Conservation (phyloP, 1,140 invertebrate genomes). For the Arion vulgaris region DNA sequence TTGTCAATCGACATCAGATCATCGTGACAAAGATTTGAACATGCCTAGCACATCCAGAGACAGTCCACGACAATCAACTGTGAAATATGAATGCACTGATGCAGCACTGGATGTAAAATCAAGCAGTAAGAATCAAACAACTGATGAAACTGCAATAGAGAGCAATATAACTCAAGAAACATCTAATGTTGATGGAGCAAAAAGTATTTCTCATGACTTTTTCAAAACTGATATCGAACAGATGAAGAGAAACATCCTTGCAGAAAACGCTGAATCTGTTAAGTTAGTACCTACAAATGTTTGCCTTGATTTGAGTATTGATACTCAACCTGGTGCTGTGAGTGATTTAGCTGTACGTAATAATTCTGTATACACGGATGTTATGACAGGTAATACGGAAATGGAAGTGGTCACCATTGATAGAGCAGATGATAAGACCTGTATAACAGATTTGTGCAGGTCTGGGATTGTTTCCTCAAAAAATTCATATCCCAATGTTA, state of each 20-base stretch:
- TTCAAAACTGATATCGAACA: not conserved
- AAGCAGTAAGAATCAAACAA: not conserved
- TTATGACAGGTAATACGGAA: not conserved
- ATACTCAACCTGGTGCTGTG: not conserved
- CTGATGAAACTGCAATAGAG: not conserved
- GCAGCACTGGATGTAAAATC: not conserved
- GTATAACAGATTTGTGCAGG: too few species aligned
- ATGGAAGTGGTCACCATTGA: too few species aligned
- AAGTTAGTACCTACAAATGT: not conserved
- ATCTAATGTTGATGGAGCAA: not conserved
- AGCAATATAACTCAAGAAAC: not conserved
- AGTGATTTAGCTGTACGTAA: not conserved
- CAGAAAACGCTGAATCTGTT: not conserved
- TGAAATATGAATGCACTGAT: not conserved
- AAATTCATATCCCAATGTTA: not conserved
- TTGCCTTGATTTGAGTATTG: not conserved
- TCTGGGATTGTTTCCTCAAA: not conserved
- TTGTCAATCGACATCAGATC: not conserved
- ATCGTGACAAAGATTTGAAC: not conserved
- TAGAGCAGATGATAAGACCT: too few species aligned
- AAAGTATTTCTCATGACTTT: not conserved
- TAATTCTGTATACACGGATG: not conserved
- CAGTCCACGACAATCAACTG: not conserved
- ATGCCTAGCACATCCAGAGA: not conserved
- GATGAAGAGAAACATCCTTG: not conserved